These are phyloP conservation scores for Gobiocypris rarus DNA, from an alignment of 2,113 vertebrate genomes.

Conservation along the genomic window DNA sequence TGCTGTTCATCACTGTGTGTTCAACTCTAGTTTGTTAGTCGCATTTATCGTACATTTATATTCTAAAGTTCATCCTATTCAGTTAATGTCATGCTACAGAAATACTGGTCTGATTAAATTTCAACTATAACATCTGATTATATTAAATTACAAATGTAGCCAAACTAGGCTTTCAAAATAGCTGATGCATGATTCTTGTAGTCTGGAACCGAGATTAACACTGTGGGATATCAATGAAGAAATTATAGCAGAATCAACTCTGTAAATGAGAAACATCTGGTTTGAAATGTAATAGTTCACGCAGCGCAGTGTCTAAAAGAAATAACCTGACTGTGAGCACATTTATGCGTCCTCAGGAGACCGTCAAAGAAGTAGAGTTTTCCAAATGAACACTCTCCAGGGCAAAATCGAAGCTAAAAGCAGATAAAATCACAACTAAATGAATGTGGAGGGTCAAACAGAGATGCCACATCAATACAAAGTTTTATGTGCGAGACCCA, in stretches of 20 bases:
- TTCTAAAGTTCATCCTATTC: neutral
- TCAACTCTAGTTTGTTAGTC: neutral
- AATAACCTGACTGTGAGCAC: constrained; percentile 25
- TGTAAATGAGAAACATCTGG: neutral
- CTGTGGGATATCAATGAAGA: neutral
- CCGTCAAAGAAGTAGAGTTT: neutral
- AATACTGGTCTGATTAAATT: neutral
- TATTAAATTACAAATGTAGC: neutral
- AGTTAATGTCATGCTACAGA: neutral
- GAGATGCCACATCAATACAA: neutral
- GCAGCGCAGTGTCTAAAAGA: neutral
- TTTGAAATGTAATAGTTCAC: constrained; percentile 10
- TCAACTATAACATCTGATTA: neutral
- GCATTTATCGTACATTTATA: neutral
- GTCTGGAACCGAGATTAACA: neutral
- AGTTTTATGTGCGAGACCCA: neutral
- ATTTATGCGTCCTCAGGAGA: neutral
- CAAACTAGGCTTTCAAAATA: neutral
- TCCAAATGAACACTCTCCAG: constrained; percentile 7
- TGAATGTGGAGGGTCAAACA: neutral
- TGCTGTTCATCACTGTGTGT: neutral
- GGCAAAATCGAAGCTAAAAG: constrained; percentile 1
- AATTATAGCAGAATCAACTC: constrained; percentile 15
- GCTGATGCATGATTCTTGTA: neutral
- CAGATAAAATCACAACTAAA: neutral